Percentiles rank a stretch among this genome's conserved stretches.
phyloP scores from a whole-genome alignment of 2,888 invertebrate species.

The Trichacis sp. region DNA sequence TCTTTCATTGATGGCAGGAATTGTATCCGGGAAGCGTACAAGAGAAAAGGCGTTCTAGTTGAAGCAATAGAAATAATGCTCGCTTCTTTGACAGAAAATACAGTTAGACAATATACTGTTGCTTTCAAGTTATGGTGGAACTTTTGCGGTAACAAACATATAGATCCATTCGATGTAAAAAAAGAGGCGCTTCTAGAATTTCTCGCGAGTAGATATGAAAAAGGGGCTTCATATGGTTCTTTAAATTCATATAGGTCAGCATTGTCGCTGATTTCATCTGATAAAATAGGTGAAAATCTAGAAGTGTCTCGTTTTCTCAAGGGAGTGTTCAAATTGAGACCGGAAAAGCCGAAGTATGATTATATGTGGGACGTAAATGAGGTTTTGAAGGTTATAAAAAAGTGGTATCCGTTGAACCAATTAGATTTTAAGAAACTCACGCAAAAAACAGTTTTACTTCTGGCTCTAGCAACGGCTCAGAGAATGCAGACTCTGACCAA shows the following conservation, averaged over 20 bases:
- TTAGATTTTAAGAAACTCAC: conserved; percentile 25
- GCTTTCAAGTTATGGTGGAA: conserved; percentile 44
- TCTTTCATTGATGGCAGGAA: conserved; percentile 47
- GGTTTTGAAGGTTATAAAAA: conserved; percentile 30
- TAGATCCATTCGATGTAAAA: neutral
- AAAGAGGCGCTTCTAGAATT: neutral
- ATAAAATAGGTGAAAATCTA: conserved; percentile 26
- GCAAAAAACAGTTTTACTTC: conserved; percentile 19
- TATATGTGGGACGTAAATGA: conserved; percentile 40
- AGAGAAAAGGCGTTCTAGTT: conserved; percentile 29
- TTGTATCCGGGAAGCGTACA: conserved; percentile 42
- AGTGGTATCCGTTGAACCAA: conserved; percentile 8
- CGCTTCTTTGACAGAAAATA: conserved; percentile 39
- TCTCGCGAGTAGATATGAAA: neutral
- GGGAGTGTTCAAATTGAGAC: conserved; percentile 42
- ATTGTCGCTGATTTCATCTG: neutral
- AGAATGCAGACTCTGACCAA: conserved; percentile 33
- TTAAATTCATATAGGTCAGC: conserved; percentile 6
- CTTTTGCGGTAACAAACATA: conserved; percentile 23
- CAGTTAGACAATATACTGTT: conserved; percentile 42
- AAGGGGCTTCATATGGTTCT: conserved; percentile 5
- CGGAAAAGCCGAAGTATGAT: conserved; percentile 39
- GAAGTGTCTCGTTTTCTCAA: conserved; percentile 42
- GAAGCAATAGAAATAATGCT: conserved; percentile 20
- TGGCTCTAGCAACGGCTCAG: conserved; percentile 41